Conservation (phyloP, 2,888 invertebrate genomes). For the Conistra vaccinii region DNA sequence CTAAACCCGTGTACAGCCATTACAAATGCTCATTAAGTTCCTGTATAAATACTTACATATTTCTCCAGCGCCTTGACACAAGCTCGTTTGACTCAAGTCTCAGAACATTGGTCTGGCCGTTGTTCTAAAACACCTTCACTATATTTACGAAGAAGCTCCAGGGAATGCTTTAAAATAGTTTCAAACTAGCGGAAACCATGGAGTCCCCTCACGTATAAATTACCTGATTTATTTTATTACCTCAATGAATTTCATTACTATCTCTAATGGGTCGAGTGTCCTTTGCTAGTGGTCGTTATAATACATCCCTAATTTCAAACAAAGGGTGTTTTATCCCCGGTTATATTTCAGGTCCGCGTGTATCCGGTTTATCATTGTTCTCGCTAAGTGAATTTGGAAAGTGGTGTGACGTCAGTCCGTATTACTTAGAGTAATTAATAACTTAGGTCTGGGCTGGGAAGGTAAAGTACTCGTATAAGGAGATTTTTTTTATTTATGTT, state of each 20-base stretch:
- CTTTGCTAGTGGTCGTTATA: slow-evolving; percentile 48
- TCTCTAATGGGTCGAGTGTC: slow-evolving; percentile 43
- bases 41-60: slow-evolving; percentile 10
- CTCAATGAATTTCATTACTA: slow-evolving; percentile 58
- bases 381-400: slow-evolving; percentile 41
- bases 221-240: slow-evolving; percentile 63
- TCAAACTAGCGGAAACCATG: slow-evolving; percentile 40
- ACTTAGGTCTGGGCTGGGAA: background rate
- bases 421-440: slow-evolving; percentile 34
- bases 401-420: slow-evolving; percentile 34
- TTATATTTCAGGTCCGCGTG: slow-evolving; percentile 37
- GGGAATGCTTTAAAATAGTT: slow-evolving; percentile 56
- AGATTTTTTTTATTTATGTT: too few species aligned
- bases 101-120: slow-evolving; percentile 35
- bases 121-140: slow-evolving; percentile 56
- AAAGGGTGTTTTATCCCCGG: slow-evolving; percentile 47
- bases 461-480: background rate
- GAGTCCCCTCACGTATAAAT: slow-evolving; percentile 51
- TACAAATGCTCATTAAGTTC: slow-evolving; percentile 13
- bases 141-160: slow-evolving; percentile 51
- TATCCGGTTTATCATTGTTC: slow-evolving; percentile 51
- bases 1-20: background rate
- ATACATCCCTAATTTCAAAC: slow-evolving; percentile 56
- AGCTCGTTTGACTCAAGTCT: slow-evolving; percentile 35
- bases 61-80: slow-evolving; percentile 8